Evolutionary conservation across 2,113 vertebrate genomes (phyloP).

Genomic region (Alouatta palliata): DNA sequence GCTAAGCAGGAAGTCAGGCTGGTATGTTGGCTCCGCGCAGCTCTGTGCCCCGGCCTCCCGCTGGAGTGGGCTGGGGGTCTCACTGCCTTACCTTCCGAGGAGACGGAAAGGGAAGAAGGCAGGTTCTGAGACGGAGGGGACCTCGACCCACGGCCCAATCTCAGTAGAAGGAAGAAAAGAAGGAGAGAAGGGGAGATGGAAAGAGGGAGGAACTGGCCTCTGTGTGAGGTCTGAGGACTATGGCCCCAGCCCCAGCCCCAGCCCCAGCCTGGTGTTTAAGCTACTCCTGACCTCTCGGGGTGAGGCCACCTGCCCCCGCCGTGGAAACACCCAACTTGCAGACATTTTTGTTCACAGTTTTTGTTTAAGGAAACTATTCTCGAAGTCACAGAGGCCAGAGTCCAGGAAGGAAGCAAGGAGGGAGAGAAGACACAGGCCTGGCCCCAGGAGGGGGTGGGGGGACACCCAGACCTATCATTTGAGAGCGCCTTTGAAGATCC

Average conservation of each 20-base stretch:
- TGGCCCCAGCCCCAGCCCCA: no score
- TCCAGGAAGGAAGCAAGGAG: not conserved
- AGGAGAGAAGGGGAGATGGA: accelerated
- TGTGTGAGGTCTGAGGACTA: not conserved
- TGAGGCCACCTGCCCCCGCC: not conserved
- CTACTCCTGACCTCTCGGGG: not conserved
- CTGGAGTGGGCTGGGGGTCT: not conserved
- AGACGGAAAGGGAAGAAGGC: not conserved
- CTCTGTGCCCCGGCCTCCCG: no score
- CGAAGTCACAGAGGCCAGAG: not conserved
- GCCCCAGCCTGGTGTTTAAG: no score
- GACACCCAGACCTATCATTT: accelerated
- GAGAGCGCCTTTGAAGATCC: not conserved
- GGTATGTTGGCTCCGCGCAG: accelerated
- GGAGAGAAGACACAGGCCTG: not conserved
- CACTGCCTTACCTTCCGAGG: not conserved
- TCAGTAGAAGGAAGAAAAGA: not conserved
- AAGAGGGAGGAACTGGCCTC: not conserved
- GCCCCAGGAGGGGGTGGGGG: not conserved
- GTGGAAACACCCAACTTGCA: not conserved
- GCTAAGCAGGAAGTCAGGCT: accelerated
- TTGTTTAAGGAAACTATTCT: not conserved
- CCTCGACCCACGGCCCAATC: not conserved
- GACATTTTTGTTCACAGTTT: no score
- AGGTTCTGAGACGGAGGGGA: not conserved